Evolutionary conservation across 2,113 vertebrate genomes (phyloP), one percentile per base, ranked within the genome.

Genomic region (Psephotus haematonotus): DNA sequence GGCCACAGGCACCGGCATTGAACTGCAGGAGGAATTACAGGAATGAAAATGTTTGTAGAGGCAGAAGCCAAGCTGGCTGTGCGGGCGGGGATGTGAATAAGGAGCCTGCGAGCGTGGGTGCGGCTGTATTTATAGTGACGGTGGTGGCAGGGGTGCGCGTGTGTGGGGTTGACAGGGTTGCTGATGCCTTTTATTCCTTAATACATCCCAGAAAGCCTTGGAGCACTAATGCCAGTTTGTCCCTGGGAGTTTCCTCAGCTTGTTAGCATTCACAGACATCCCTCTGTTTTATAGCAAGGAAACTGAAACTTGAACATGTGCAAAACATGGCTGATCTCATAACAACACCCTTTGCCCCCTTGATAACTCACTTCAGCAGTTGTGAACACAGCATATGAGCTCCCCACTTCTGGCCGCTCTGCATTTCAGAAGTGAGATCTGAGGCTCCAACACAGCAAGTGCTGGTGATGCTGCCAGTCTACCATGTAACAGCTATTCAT

Each of bases 1-100:
- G 44, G 83, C 81, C 83, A 39, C 52, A 57, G 53, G 88, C 90
- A 95, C 63, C 1, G 1, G 71, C 3, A 0, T 12, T 92, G 82
- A 95, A 89, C 90, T 76, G 64, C 16, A 0, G 10, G 62, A 93
- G 79, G 89, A 96, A 95, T 97, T 86, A 85, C 63, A 95, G 85
- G 92, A 97, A 95, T 92, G 90, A 88, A 80, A 94, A 92, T 95
- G 93, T 91, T 95, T 95, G 92, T 69, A 67, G 91, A 96, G 95
- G 91, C 88, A 95, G 95, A 87, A 95, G 96, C 88, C 82, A 90
- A 60, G 92, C 88, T 87, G 96, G 82, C 81, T 92, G 96, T 62
- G 62, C 57, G 24, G 71, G 84, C 6, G 0, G 37, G 70, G 87
- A 44, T 47, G 90, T 6, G 90, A 93, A 8, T 1, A 5, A 4